Percentiles rank a stretch among this genome's conserved stretches.
phyloP scores from a whole-genome alignment of 1,140 invertebrate genomes.

The Drosophila pseudoananassae region DNA sequence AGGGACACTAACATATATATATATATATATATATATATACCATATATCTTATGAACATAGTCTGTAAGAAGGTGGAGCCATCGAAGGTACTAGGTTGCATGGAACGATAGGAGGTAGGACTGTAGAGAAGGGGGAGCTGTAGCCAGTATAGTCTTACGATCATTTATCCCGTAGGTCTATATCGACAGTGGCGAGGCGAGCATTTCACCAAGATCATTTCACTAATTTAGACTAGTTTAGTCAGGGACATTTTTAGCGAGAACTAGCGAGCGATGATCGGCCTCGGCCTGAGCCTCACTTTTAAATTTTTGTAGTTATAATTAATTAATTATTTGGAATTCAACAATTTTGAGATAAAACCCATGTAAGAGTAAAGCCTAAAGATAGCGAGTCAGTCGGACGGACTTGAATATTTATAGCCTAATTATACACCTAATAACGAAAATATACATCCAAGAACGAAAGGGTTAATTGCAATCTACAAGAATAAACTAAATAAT shows the following conservation, averaged over 20 bases:
- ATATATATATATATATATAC: not conserved
- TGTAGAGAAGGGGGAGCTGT: slow-evolving; percentile 18
- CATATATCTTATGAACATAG: slow-evolving; percentile 50
- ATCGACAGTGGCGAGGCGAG: not conserved
- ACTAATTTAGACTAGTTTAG: slow-evolving; percentile 38
- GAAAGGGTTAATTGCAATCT: slow-evolving; percentile 40
- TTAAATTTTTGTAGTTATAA: slow-evolving; percentile 47
- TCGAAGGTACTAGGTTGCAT: slow-evolving; percentile 42
- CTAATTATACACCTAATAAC: slow-evolving; percentile 58
- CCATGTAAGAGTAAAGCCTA: slow-evolving; percentile 1
- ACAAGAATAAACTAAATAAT: slow-evolving; percentile 10
- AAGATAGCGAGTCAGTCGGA: slow-evolving; percentile 5
- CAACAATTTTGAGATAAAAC: slow-evolving; percentile 12
- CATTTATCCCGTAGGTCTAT: slow-evolving; percentile 5
- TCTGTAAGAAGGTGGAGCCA: slow-evolving; percentile 29
- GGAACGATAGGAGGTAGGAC: slow-evolving; percentile 14
- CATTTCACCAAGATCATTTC: slow-evolving; percentile 25
- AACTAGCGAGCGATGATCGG: slow-evolving; percentile 12
- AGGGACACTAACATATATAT: not conserved
- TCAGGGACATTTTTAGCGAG: slow-evolving; percentile 33
- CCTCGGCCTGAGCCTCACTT: slow-evolving; percentile 8
- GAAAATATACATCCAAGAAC: slow-evolving; percentile 54
- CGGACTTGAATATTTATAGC: slow-evolving; percentile 41
- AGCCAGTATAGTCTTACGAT: slow-evolving; percentile 8
- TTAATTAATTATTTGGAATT: slow-evolving; percentile 36